Percentiles rank a stretch among this genome's conserved stretches.
phyloP scores from a whole-genome alignment of 2,113 vertebrate genomes.

The Apistogramma diplotaenia region DNA sequence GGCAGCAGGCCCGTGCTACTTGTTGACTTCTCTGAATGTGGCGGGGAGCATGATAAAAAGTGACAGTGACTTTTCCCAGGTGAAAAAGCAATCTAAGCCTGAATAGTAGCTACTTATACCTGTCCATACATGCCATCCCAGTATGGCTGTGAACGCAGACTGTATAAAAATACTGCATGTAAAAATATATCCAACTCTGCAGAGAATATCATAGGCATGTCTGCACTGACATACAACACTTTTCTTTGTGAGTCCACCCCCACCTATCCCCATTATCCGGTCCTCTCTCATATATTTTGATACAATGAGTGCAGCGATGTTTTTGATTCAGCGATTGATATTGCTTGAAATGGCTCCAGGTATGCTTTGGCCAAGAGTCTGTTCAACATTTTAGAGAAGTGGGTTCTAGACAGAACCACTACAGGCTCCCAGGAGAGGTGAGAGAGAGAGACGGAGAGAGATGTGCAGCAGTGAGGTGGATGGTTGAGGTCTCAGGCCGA shows the following conservation, averaged over 20 bases:
- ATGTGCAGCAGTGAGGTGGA: not conserved
- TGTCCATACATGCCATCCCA: not conserved
- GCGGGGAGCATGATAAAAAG: not conserved
- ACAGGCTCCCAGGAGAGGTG: constrained; percentile 4
- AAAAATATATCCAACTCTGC: not conserved
- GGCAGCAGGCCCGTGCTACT: not conserved
- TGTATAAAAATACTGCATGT: not conserved
- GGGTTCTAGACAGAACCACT: constrained; percentile 32
- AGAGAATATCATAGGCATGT: not conserved
- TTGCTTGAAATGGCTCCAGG: constrained; percentile 22
- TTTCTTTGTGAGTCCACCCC: not conserved
- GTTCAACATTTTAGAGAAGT: constrained; percentile 47
- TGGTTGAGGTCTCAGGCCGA: not conserved
- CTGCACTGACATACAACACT: not conserved
- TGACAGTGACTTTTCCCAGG: not conserved
- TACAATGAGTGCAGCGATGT: constrained; percentile 6
- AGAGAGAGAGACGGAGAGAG: not conserved
- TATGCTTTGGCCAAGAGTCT: constrained; percentile 26
- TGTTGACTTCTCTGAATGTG: not conserved
- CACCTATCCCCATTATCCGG: not conserved
- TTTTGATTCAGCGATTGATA: not conserved
- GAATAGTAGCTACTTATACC: not conserved
- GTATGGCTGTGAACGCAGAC: not conserved
- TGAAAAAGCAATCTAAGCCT: not conserved
- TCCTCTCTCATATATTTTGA: constrained; percentile 3